Base-by-base conservation (phyloP, 2,888 invertebrate genomes). In the Aspidiotus rigidus region DNA sequence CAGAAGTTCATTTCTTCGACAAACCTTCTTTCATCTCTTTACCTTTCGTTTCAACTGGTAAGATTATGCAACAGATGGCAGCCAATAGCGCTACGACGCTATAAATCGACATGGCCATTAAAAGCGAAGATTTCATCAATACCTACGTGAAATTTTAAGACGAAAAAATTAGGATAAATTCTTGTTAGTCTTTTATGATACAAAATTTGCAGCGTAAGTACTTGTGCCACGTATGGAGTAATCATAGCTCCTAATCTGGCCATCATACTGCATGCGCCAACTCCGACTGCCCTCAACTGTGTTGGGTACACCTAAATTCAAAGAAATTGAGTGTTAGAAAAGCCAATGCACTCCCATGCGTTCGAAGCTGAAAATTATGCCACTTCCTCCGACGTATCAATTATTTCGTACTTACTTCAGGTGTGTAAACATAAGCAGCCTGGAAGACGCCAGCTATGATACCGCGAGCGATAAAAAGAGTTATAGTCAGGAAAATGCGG, bases 371-470 rank as follows among this genome's bases (percentile, higher is more conserved):
- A 28, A 5, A 28, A 28, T 28, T 28, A 28, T 28, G 28, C 2
- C 28, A 28, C 1, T 28, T 28, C 28, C 28, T 5, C 28, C 2
- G 1, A 5, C 28, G n/a, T n/a, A n/a, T n/a, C n/a, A n/a, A n/a
- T 28, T 28, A 28, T 11, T 17, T 16, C 39, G n/a, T 62, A n/a
- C 63, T 78, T 74, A 84, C 84, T 84, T 95, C 95, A 8, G 95
- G 94, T 7, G 95, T 96, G 76, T 96, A 96, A 7, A 95, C 93
- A 76, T 95, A 96, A 0, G 93, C 93, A 0, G 93, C 93, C 82
- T 95, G 94, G 77, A 96, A 96, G 1, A 94, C 86, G 0, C 95
- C 95, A 17, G 94, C 93, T 74, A 95, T 93, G 72, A 95, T 89
- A 7, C 92, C 94, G 74, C 96, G 83, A 0, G 93, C 92, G 74